Conservation (phyloP, 2,113 vertebrate genomes). For the Procavia capensis region DNA sequence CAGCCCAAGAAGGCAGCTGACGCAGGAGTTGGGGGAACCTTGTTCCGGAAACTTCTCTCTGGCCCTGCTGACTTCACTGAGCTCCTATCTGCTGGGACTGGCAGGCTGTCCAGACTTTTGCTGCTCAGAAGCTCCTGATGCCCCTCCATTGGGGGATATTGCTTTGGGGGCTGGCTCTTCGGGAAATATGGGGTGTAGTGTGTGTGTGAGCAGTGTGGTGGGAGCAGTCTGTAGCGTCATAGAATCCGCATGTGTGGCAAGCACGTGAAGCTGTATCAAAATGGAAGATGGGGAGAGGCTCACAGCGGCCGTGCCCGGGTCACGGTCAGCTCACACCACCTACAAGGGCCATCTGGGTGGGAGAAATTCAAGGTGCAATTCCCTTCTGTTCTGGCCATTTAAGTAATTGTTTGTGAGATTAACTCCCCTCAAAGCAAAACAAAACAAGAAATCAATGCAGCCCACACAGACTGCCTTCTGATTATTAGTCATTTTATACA, state of each 20-base stretch:
- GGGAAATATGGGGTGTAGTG: background rate
- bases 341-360: accelerated
- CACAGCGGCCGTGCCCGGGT: background rate
- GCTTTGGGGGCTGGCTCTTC: background rate
- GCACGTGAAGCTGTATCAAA: slow-evolving; percentile 56
- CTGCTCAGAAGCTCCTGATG: accelerated
- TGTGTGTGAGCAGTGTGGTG: accelerated
- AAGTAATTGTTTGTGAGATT: slow-evolving; percentile 81
- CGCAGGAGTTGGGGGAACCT: accelerated
- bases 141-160: background rate
- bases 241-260: background rate
- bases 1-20: accelerated
- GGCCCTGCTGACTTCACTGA: background rate
- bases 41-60: background rate
- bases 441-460: slow-evolving; percentile 73
- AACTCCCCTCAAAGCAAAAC: slow-evolving; percentile 79
- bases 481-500: background rate
- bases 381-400: slow-evolving; percentile 72
- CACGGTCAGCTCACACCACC: background rate
- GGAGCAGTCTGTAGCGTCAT: background rate
- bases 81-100: slow-evolving; percentile 21
- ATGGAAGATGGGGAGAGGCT: slow-evolving; percentile 24
- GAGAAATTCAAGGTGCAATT: background rate
- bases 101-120: background rate
- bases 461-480: background rate